These are phyloP conservation scores for Cryptoprocta ferox DNA, from an alignment of 2,797 vertebrate genomes.

Conservation along the genomic window DNA sequence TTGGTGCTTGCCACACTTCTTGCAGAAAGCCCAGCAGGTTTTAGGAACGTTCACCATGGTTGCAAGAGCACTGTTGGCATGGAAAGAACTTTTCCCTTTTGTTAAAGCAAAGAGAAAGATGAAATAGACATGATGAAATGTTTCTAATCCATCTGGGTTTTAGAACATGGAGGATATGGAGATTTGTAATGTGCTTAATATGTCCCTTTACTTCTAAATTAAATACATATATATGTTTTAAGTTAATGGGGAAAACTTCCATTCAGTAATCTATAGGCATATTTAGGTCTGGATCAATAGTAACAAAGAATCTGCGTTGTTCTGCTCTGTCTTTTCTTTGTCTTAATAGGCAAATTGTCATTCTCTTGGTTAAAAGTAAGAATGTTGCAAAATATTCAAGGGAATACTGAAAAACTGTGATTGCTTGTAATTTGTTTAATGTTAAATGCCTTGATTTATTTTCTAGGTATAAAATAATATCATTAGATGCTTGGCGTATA, in stretches of 20 bases:
- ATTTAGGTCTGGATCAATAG: not conserved
- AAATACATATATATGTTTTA: not conserved
- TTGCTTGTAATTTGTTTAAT: slow-evolving; percentile 45
- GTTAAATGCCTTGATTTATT: slow-evolving; percentile 71
- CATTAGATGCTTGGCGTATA: slow-evolving; percentile 95
- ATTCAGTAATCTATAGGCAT: not conserved
- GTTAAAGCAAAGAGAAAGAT: slow-evolving; percentile 35
- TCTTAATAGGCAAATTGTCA: not conserved
- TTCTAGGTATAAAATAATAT: slow-evolving; percentile 90
- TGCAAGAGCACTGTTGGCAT: no score
- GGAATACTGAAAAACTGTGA: slow-evolving; percentile 37
- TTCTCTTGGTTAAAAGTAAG: slow-evolving; percentile 35
- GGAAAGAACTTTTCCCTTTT: not conserved
- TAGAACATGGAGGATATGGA: not conserved
- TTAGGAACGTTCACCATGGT: no score
- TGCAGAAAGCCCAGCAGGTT: no score
- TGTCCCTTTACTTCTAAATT: not conserved
- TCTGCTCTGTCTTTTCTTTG: slow-evolving; percentile 25
- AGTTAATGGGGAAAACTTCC: not conserved
- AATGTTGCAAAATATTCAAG: slow-evolving; percentile 39
- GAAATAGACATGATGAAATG: slow-evolving; percentile 34
- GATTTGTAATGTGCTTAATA: not conserved
- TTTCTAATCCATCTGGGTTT: slow-evolving; percentile 17
- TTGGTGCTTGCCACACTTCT: no score
- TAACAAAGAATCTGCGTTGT: not conserved